These are phyloP conservation scores for Pristionchus exspectatus DNA, from an alignment of 2,888 invertebrate genomes.

Conservation along the genomic window DNA sequence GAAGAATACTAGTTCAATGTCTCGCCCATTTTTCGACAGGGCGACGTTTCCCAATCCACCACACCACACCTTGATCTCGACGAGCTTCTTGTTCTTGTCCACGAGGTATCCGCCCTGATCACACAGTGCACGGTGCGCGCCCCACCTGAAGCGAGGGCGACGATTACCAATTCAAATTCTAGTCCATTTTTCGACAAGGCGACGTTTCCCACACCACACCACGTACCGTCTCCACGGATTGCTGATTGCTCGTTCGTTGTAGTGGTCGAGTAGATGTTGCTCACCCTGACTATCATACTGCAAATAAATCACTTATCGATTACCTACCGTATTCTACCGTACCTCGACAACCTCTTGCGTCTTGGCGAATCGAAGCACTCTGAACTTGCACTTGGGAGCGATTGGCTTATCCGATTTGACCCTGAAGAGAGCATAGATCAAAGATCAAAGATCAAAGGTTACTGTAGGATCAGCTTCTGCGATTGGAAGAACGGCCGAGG, in stretches of 20 bases:
- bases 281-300: conserved; percentile 17
- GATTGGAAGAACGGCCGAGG: conserved; percentile 20
- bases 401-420: not conserved
- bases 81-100: conserved; percentile 26
- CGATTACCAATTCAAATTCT: not conserved
- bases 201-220: conserved; percentile 30
- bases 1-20: not conserved
- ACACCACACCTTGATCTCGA: conserved; percentile 44
- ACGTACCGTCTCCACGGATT: conserved; percentile 36
- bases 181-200: not conserved
- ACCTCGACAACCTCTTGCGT: conserved; percentile 17
- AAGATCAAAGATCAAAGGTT: not conserved
- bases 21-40: not conserved
- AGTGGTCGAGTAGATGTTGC: not conserved
- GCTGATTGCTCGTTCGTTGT: conserved; percentile 35
- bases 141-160: not conserved
- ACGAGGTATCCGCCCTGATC: conserved; percentile 23
- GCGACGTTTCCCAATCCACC: not conserved
- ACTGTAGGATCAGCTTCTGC: not conserved
- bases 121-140: conserved; percentile 28
- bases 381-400: conserved; percentile 22
- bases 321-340: not conserved
- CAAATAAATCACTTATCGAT: not conserved
- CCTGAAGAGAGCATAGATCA: not conserved
- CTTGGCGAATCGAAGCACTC: conserved; percentile 6